These are phyloP conservation scores for Tribolium freemani DNA, from an alignment of 2,888 invertebrate species.

Conservation along the genomic window DNA sequence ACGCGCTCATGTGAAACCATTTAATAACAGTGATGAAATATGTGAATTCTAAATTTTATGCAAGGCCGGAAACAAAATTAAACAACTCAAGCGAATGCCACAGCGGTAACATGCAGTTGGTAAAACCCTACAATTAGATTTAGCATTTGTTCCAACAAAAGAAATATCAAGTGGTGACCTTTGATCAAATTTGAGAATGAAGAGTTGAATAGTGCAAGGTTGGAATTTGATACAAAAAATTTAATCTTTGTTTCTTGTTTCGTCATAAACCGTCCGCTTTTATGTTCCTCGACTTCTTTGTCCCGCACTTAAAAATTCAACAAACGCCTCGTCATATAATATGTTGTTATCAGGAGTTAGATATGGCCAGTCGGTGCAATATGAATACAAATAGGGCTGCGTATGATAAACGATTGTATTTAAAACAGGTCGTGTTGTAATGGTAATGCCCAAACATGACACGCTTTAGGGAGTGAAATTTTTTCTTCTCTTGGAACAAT, in stretches of 20 bases:
- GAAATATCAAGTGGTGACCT: background rate
- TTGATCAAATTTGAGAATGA: background rate
- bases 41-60: background rate
- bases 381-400: slow-evolving; percentile 46
- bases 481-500: background rate
- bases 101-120: background rate
- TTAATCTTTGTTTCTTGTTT: background rate
- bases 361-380: slow-evolving; percentile 35
- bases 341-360: slow-evolving; percentile 35
- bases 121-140: slow-evolving; percentile 1
- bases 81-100: background rate
- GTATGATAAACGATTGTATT: slow-evolving; percentile 44
- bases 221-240: background rate
- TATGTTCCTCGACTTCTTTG: slow-evolving; percentile 15
- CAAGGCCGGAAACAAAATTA: no score
- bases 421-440: slow-evolving; percentile 43
- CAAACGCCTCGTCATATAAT: slow-evolving; percentile 14
- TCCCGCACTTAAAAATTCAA: slow-evolving; percentile 12
- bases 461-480: background rate
- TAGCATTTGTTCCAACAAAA: background rate
- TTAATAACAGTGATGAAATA: background rate
- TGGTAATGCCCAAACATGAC: slow-evolving; percentile 20
- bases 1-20: background rate
- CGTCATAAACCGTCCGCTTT: background rate
- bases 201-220: background rate